phyloP scores from a whole-genome alignment of 1,140 invertebrate genomes.

The Ladona fulva region DNA sequence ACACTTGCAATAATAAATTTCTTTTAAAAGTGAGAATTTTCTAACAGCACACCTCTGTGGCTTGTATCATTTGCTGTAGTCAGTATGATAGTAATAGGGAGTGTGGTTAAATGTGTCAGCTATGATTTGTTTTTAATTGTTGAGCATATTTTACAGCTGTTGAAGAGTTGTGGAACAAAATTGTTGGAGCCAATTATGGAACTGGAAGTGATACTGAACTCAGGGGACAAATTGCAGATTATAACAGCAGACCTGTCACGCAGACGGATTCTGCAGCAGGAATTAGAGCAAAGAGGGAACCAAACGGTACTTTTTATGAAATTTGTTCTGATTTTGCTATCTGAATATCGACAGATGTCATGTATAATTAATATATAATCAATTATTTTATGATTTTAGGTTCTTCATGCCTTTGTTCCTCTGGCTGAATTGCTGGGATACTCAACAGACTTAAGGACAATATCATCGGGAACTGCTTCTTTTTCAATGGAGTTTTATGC shows the following conservation, averaged over 20 bases:
- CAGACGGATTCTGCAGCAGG: conserved; percentile 53
- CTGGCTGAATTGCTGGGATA: conserved; percentile 84
- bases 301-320: not conserved
- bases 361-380: not conserved
- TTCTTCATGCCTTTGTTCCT: conserved; percentile 63
- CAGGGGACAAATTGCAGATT: conserved; percentile 49
- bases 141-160: conserved; percentile 42
- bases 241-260: conserved; percentile 67
- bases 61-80: too few relatives aligned
- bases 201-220: conserved; percentile 61
- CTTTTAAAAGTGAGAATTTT: too few relatives aligned
- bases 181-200: conserved; percentile 84
- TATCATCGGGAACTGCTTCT: conserved; percentile 76
- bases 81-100: too few relatives aligned
- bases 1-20: too few relatives aligned
- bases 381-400: conserved; percentile 37
- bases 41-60: too few relatives aligned
- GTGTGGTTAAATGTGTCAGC: too few relatives aligned
- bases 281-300: conserved; percentile 45
- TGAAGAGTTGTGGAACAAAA: conserved; percentile 46
- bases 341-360: too few relatives aligned
- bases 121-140: too few relatives aligned
- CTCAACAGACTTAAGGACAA: conserved; percentile 66
- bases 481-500: conserved; percentile 82
- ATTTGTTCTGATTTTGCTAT: too few relatives aligned